Evolutionary conservation across 2,797 vertebrate species (phyloP).

Genomic region (Pangasius krempfi): DNA sequence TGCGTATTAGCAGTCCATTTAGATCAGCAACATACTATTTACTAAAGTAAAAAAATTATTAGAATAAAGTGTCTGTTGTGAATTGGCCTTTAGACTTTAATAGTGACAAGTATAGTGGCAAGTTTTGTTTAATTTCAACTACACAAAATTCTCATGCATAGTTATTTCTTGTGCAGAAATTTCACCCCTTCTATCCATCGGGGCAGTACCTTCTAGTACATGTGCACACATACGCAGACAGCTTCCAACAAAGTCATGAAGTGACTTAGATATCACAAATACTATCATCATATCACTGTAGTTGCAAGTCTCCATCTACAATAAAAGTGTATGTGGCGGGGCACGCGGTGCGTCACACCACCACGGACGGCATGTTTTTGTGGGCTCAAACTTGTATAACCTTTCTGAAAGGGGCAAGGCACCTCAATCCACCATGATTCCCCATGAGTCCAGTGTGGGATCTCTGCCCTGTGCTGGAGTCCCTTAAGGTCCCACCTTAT

Average conservation of each 20-base stretch:
- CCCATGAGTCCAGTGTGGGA: neutral
- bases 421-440: neutral
- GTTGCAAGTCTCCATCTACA: neutral
- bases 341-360: neutral
- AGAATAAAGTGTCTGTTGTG: neutral
- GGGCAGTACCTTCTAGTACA: neutral
- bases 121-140: neutral
- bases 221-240: neutral
- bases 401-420: neutral
- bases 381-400: neutral
- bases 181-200: neutral
- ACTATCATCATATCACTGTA: too few relatives aligned
- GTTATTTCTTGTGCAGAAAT: neutral
- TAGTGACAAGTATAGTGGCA: neutral
- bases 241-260: neutral
- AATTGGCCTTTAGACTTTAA: neutral
- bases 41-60: neutral
- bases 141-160: neutral
- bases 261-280: too few relatives aligned
- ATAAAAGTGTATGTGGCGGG: neutral
- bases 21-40: neutral
- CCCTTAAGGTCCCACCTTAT: neutral
- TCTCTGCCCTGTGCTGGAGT: neutral
- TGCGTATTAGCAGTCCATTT: neutral
- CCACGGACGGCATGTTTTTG: neutral